Base-by-base conservation (phyloP, 2,797 vertebrate genomes). In the Chelidonichthys spinosus region DNA sequence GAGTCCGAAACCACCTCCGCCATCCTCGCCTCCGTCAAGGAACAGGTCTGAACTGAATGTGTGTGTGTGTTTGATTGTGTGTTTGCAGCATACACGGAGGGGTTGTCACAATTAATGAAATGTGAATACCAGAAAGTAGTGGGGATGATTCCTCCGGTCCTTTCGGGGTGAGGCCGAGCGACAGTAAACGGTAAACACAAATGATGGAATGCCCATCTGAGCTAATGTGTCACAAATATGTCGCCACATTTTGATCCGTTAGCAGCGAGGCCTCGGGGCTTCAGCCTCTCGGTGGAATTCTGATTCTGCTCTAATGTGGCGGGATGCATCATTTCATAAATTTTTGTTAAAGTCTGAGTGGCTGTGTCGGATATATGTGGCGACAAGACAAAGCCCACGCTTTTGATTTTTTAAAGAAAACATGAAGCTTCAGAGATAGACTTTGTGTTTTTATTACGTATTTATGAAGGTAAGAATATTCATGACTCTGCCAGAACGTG, bases 1-100 rank as follows among this genome's bases (percentile, higher is more conserved):
- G 98, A 99, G 93, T 97, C 97, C 0, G 98, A 99, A 94, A 99
- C 97, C 88, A 99, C 98, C 70, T 99, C 98, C 8, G 98, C 98
- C 86, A 99, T 99, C 88, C 95, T 99, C 2, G 98, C 98, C 69
- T 99, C 98, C 1, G 98, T 99, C 90, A 99, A 99, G 87, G 98
- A 99, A 92, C 98, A 99, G 97, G 98, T 98, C 42, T 94, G 86
- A 67, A 44, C 56, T 40, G 15, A 53, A 42, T 63, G 1, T 69
- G 35, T 64, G 56, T 46, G 36, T 36, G n/a, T 46, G 59, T 59
- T 37, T 69, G 52, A 17, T 43, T 40, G 37, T 25, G 11, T 15
- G 2, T 69, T 60, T 76, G 47, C 54, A 42, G 49, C 32, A 39
- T 18, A 69, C 43, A 59, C 4, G 18, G 4, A 11, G 71, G 37